phyloP scores from a whole-genome alignment of 2,888 invertebrate species.

The Eristalinus sepulchralis region DNA sequence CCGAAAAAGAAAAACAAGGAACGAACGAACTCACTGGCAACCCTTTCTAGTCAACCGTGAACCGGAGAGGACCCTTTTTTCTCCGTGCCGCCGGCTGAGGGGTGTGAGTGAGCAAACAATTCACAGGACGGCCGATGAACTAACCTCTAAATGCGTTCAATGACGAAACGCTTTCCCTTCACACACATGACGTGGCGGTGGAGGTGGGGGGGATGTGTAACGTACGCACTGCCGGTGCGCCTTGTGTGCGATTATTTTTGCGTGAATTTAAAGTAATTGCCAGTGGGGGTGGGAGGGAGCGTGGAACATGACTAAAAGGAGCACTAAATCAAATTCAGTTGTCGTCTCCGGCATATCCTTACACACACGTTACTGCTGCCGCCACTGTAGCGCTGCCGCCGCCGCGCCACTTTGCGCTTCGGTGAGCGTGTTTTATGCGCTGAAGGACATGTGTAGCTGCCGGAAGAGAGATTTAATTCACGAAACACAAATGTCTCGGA shows the following conservation, averaged over 20 bases:
- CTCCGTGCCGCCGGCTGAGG: background rate
- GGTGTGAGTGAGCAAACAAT: constrained; percentile 25
- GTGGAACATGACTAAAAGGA: constrained; percentile 55
- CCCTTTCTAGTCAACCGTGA: constrained; percentile 72
- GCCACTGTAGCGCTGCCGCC: no score
- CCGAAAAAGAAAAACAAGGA: constrained; percentile 44
- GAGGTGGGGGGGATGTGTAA: background rate
- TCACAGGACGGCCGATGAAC: constrained; percentile 35
- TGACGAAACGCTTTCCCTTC: constrained; percentile 2
- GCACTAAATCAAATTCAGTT: constrained; percentile 71
- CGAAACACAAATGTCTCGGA: constrained; percentile 52
- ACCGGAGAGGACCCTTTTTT: constrained; percentile 44
- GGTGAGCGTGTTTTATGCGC: constrained; percentile 35
- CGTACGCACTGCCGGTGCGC: constrained; percentile 4
- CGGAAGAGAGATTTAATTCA: constrained; percentile 67
- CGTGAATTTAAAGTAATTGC: constrained; percentile 70
- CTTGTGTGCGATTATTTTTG: constrained; percentile 66
- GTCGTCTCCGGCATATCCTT: constrained; percentile 30
- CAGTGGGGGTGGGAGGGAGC: constrained; percentile 45
- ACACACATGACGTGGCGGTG: background rate
- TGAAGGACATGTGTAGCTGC: constrained; percentile 56
- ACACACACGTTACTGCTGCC: background rate
- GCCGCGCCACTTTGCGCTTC: constrained; percentile 47
- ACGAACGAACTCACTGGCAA: constrained; percentile 37
- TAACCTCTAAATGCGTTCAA: constrained; percentile 53